A percentile compares a stretch with the other conserved stretches of the same genome.
Conservation (phyloP, 2,888 invertebrate species). For the Philereme vetulata region DNA sequence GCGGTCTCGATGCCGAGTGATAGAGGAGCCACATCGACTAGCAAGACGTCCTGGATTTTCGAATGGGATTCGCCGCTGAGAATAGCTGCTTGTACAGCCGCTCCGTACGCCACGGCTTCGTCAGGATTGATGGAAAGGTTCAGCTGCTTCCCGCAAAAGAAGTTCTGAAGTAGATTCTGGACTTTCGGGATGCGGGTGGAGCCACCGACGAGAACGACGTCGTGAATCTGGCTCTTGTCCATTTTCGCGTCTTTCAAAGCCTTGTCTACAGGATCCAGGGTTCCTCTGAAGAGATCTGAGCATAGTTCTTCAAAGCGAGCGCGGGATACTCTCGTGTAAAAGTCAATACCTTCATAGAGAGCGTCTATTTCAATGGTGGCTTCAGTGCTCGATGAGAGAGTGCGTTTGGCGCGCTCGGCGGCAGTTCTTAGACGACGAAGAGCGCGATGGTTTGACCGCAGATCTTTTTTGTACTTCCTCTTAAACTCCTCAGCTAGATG, state of each 20-base stretch:
- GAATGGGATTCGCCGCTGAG: conserved; percentile 87
- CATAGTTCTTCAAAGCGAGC: conserved; percentile 87
- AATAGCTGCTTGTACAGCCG: conserved; percentile 55
- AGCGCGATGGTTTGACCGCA: conserved; percentile 79
- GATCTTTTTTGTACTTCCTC: conserved; percentile 84
- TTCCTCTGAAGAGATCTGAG: conserved; percentile 85
- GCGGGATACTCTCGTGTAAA: conserved; percentile 84
- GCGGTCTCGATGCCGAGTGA: conserved; percentile 80
- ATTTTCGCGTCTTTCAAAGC: conserved; percentile 85
- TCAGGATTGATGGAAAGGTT: conserved; percentile 49
- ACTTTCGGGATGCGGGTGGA: conserved; percentile 90
- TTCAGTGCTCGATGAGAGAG: conserved; percentile 83
- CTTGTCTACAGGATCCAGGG: conserved; percentile 85
- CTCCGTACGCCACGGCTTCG: conserved; percentile 88
- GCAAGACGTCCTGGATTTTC: conserved; percentile 67
- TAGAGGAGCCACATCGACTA: conserved; percentile 44
- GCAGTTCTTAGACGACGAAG: conserved; percentile 88
- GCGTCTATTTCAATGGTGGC: conserved; percentile 88
- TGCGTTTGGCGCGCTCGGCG: conserved; percentile 81
- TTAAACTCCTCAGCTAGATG: conserved; percentile 86
- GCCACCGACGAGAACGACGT: conserved; percentile 89
- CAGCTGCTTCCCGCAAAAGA: conserved; percentile 78
- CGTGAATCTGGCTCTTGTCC: conserved; percentile 77
- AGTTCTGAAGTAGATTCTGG: conserved; percentile 85
- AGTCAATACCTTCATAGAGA: conserved; percentile 85